These are phyloP conservation scores for Folsomia manolachei DNA, from an alignment of 2,888 invertebrate species.

Conservation along the genomic window DNA sequence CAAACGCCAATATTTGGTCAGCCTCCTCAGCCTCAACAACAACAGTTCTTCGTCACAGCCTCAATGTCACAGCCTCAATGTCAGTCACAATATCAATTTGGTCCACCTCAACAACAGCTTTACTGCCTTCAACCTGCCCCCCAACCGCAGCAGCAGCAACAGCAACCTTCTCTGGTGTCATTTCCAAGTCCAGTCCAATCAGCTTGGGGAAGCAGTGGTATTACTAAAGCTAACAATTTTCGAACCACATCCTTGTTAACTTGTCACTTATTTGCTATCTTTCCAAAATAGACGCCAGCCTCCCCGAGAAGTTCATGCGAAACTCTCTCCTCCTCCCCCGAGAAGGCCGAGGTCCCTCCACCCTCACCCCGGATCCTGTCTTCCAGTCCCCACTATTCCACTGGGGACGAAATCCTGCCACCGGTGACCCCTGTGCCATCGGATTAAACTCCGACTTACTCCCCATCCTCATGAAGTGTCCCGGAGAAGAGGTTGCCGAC, in stretches of 20 bases:
- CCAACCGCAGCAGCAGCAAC: background rate
- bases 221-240: too few relatives aligned
- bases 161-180: background rate
- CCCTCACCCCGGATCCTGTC: background rate
- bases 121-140: background rate
- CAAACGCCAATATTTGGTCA: too few relatives aligned
- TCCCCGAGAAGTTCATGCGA: background rate
- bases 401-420: background rate
- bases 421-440: background rate
- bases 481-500: background rate
- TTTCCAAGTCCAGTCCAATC: too few relatives aligned
- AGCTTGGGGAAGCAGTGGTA: too few relatives aligned
- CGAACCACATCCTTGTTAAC: too few relatives aligned
- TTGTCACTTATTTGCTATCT: too few relatives aligned
- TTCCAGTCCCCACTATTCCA: constrained; percentile 1
- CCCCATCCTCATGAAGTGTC: background rate
- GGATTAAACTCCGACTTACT: background rate
- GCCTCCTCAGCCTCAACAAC: background rate
- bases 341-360: constrained; percentile 11
- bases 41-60: too few relatives aligned
- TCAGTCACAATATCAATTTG: background rate
- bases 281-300: background rate
- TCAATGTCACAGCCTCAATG: too few relatives aligned
- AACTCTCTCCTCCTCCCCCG: background rate
- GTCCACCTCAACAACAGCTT: background rate